Percentiles rank a stretch among this genome's conserved stretches.
These are phyloP conservation scores for Brotula barbata DNA, from an alignment of 2,797 vertebrate species.

Conservation along the genomic window DNA sequence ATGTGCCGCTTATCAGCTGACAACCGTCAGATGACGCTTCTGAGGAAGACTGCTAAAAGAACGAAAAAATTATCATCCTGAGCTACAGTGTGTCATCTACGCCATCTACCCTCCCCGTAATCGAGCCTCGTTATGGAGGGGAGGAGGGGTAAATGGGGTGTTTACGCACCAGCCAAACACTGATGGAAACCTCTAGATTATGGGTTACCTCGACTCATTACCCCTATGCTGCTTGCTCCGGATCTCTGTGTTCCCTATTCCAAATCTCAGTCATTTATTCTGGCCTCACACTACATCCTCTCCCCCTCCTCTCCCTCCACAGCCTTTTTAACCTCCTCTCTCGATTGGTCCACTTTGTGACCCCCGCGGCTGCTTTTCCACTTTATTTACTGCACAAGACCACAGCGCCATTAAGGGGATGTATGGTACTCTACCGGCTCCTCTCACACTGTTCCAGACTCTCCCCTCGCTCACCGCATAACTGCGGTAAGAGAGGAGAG, in stretches of 20 bases:
- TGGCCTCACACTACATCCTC: constrained; percentile 19
- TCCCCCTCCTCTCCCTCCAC: constrained; percentile 17
- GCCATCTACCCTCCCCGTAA: constrained; percentile 12
- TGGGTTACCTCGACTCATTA: constrained; percentile 47
- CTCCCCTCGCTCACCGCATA: constrained; percentile 57
- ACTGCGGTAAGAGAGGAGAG: constrained; percentile 9
- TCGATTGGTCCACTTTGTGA: constrained; percentile 46
- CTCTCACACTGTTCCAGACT: constrained; percentile 50
- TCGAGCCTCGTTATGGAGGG: constrained; percentile 5
- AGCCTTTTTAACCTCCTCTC: constrained; percentile 46
- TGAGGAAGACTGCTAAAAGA: too few species aligned
- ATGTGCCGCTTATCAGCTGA: too few species aligned
- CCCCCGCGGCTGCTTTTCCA: constrained; percentile 67
- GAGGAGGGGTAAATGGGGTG: constrained; percentile 11
- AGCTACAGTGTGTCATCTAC: constrained; percentile 23
- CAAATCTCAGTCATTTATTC: constrained; percentile 52
- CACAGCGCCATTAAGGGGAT: constrained; percentile 66
- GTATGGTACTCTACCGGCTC: constrained; percentile 47
- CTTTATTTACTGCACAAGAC: constrained; percentile 73
- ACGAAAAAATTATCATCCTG: constrained; percentile 41
- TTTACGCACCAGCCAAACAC: constrained; percentile 21
- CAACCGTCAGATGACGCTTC: too few species aligned
- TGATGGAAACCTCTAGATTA: constrained; percentile 57
- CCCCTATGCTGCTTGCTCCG: constrained; percentile 19
- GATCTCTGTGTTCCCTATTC: constrained; percentile 18